A percentile compares a stretch with the other conserved stretches of the same genome.
Conservation (phyloP, 2,113 vertebrate genomes). For the Brevimyrus niger region DNA sequence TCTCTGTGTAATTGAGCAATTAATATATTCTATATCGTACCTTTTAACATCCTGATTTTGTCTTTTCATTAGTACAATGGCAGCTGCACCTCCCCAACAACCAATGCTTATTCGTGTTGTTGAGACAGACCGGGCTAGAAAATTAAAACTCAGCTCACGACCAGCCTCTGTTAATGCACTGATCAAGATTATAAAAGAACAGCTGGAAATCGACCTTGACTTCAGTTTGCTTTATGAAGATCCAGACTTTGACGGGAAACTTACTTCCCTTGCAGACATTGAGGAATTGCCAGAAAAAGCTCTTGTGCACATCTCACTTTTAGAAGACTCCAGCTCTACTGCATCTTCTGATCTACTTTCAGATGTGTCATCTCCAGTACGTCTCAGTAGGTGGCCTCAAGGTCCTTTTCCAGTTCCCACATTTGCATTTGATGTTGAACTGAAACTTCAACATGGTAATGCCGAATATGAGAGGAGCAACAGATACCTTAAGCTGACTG, state of each 20-base stretch:
- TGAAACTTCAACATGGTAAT: not conserved
- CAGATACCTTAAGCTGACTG: not conserved
- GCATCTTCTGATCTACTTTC: not conserved
- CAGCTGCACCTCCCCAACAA: not conserved
- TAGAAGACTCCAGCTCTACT: not conserved
- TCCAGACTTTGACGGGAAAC: not conserved
- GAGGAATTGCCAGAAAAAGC: not conserved
- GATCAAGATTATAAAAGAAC: conserved; percentile 28
- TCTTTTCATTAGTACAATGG: not conserved
- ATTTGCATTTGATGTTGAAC: not conserved
- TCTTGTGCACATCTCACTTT: not conserved
- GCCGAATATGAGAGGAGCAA: not conserved
- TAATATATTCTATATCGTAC: not conserved
- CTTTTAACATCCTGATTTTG: not conserved
- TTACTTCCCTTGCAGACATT: not conserved
- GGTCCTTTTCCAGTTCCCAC: not conserved
- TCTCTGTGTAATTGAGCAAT: not conserved
- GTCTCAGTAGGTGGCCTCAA: not conserved
- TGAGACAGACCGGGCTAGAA: not conserved
- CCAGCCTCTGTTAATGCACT: conserved; percentile 31
- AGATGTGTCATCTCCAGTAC: not conserved
- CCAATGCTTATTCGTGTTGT: not conserved
- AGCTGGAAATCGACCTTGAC: conserved; percentile 22
- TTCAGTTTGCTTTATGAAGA: conserved; percentile 31
- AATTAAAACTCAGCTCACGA: no score